Evolutionary conservation across 1,140 invertebrate genomes (phyloP), one percentile per base, ranked within the genome.

Genomic region (Drosophila nikananu): DNA sequence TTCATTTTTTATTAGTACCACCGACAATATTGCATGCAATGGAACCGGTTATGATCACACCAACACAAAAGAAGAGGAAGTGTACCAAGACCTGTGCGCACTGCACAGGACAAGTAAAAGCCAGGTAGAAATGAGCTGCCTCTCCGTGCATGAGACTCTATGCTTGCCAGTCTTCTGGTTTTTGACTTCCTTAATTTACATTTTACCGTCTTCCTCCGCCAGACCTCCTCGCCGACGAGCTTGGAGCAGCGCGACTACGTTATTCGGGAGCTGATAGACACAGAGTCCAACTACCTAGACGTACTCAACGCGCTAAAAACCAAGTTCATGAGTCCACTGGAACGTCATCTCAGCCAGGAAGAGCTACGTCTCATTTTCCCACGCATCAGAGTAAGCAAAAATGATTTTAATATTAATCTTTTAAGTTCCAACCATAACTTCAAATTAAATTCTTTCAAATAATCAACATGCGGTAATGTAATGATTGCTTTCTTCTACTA

Each of bases 271-370:
- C 94, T 99, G 6, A 95, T 99, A 15, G 98, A 99, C 93, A 99
- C 99, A 0, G 99, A 99, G 93, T 97, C 96, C 72, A 99, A 99
- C 94, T 99, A 99, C 93, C 96, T 99, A 21, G 97, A 99, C 81
- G 98, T 99, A 41, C 94, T 99, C 19, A 95, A 95, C 81, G 98
- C 98, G 94, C 95, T 99, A 44, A 96, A 97, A 60, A 95, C 95
- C 65, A 95, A 97, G 92, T 98, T 98, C 86, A 95, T 97, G 84
- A 94, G 95, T 67, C 97, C 97, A 17, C 93, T 99, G n/a, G 95
- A 95, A 62, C 94, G 94, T 46, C 92, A 96, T 42, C 93, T 99
- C 58, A 95, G 95, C 75, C 93, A 95, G n/a, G 95, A 97, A 55
- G 97, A 98, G 79, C 93, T 95, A 52, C 94, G 96, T 67, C 94